Conservation (phyloP, 2,797 vertebrate genomes). For the Girardinus metallicus region DNA sequence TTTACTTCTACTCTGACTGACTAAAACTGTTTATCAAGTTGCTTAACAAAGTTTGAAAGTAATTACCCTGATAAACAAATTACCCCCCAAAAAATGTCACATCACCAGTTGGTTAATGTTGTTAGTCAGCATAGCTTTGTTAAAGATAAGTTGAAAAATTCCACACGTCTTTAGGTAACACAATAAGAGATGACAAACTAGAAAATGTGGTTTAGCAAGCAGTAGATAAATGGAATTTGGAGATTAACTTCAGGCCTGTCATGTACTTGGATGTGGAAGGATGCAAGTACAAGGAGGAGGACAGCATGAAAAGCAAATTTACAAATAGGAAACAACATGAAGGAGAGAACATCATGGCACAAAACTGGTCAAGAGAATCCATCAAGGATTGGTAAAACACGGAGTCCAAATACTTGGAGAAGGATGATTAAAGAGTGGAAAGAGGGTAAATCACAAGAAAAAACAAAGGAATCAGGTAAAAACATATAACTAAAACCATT, state of each 20-base stretch:
- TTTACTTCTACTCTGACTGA: constrained; percentile 17
- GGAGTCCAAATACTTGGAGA: background rate
- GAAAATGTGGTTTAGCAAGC: constrained; percentile 26
- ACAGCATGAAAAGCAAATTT: background rate
- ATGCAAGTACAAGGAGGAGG: background rate
- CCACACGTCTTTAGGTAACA: background rate
- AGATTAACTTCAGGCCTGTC: constrained; percentile 18
- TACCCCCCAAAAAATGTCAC: constrained; percentile 15
- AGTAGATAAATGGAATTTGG: constrained; percentile 14
- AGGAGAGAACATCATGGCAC: background rate
- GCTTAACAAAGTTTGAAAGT: background rate
- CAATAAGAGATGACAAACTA: constrained; percentile 14
- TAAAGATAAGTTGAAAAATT: constrained; percentile 16
- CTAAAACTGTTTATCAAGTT: constrained; percentile 6
- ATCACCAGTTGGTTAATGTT: constrained; percentile 3
- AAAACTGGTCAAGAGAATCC: background rate
- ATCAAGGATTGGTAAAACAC: background rate
- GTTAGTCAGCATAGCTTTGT: constrained; percentile 1
- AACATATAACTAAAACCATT: background rate
- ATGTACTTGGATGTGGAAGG: background rate
- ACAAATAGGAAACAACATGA: background rate
- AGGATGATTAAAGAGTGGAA: background rate
- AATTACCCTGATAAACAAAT: background rate
- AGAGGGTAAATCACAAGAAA: background rate
- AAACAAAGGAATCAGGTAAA: background rate